Percentiles rank a stretch among this genome's conserved stretches.
phyloP scores from a whole-genome alignment of 1,140 invertebrate species.

The Lepidurus arcticus region DNA sequence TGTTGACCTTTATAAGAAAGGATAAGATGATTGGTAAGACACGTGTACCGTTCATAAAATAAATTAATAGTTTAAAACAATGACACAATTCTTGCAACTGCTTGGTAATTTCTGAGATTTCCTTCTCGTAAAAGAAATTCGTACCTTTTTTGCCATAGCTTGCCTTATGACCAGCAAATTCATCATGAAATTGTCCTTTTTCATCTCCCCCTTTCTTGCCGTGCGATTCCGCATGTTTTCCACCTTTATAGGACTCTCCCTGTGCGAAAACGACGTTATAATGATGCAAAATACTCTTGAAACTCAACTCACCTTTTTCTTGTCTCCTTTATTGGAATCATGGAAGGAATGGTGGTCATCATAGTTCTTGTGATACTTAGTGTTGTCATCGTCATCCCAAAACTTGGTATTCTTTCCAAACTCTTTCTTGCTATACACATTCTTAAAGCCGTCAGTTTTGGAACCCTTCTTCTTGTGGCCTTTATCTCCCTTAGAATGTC shows the following conservation, averaged over 20 bases:
- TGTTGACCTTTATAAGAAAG: not conserved
- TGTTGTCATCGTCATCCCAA: conserved; percentile 39
- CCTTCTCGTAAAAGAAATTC: not conserved
- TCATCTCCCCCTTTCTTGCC: conserved; percentile 35
- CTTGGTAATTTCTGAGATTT: too few species aligned
- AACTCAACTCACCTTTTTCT: conserved; percentile 36
- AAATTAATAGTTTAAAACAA: too few species aligned
- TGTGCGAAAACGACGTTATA: conserved; percentile 10
- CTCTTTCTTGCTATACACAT: conserved; percentile 40
- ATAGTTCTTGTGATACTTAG: not conserved
- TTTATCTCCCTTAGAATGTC: conserved; percentile 26
- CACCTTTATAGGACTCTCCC: conserved; percentile 30
- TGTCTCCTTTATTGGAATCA: conserved; percentile 38
- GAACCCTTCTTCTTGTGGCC: conserved; percentile 27
- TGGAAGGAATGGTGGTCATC: conserved; percentile 7
- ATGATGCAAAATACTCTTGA: not conserved
- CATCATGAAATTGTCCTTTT: conserved; percentile 4
- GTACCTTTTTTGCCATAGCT: not conserved
- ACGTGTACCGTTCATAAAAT: too few species aligned
- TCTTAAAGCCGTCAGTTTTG: conserved; percentile 37
- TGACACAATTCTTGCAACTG: too few species aligned
- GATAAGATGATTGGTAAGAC: not conserved
- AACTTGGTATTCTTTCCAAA: conserved; percentile 39
- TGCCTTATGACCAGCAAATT: not conserved
- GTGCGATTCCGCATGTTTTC: conserved; percentile 31